These are phyloP conservation scores for Stratiolaelaps scimitus DNA, from an alignment of 1,140 invertebrate species.

Conservation along the genomic window DNA sequence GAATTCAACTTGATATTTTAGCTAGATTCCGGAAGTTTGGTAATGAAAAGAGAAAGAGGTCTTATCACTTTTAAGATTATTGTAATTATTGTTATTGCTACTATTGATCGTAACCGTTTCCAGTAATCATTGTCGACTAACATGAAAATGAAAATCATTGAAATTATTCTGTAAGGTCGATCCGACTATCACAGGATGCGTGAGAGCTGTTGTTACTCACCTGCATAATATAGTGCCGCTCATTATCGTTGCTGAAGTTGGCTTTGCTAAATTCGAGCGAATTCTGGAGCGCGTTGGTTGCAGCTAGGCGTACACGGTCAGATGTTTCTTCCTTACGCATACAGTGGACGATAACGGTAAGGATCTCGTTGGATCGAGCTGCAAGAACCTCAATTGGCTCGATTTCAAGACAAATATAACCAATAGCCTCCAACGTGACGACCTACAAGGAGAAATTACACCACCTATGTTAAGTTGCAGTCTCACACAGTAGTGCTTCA, in stretches of 20 bases:
- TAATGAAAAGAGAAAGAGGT: too few species aligned
- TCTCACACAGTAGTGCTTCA: too few species aligned
- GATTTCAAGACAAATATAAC: constrained; percentile 67
- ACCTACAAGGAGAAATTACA: not conserved
- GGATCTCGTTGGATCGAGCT: constrained; percentile 81
- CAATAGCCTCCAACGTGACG: constrained; percentile 89
- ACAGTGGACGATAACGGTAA: constrained; percentile 97
- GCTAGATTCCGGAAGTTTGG: too few species aligned
- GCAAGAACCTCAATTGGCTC: constrained; percentile 73
- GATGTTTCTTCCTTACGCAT: constrained; percentile 73
- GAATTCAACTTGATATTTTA: too few species aligned
- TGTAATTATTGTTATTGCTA: too few species aligned
- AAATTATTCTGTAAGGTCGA: too few species aligned
- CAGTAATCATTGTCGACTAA: too few species aligned
- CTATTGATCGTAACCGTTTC: too few species aligned
- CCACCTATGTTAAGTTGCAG: too few species aligned
- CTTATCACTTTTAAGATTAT: too few species aligned
- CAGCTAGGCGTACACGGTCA: constrained; percentile 75
- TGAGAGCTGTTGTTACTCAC: constrained; percentile 45
- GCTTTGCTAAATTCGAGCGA: constrained; percentile 96
- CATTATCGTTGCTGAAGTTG: constrained; percentile 93
- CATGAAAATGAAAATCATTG: too few species aligned
- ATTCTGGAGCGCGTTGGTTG: constrained; percentile 92
- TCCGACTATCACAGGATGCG: too few species aligned
- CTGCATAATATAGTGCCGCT: constrained; percentile 99